These are phyloP conservation scores for Megaceryle maxima DNA, from an alignment of 2,113 vertebrate species.

Conservation along the genomic window DNA sequence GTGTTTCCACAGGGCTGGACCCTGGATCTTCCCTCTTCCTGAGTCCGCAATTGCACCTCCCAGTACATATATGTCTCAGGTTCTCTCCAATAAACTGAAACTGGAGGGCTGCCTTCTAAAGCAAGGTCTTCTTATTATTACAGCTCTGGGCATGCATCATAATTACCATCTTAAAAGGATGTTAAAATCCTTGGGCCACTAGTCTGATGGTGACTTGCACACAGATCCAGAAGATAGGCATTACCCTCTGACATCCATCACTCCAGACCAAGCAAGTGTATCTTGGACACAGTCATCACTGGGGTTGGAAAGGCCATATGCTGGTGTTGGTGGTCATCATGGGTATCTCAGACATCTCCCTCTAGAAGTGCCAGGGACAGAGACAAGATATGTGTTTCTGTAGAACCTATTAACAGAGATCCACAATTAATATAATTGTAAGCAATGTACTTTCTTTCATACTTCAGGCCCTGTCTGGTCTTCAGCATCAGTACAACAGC, in stretches of 20 bases:
- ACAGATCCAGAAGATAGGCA: not conserved
- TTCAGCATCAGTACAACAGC: not conserved
- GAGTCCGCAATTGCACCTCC: not conserved
- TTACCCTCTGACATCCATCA: not conserved
- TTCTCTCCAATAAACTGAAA: not conserved
- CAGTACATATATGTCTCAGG: not conserved
- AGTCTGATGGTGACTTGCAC: not conserved
- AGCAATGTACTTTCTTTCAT: not conserved
- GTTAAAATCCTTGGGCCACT: not conserved
- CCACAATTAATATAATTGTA: not conserved
- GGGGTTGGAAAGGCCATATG: not conserved
- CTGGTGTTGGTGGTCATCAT: not conserved
- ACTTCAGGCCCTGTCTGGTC: not conserved
- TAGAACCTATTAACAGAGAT: not conserved
- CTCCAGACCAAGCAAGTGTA: not conserved
- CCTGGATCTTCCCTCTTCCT: not conserved
- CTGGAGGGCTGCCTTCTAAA: not conserved
- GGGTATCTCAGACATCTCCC: not conserved
- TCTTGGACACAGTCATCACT: not conserved
- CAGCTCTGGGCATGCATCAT: not conserved
- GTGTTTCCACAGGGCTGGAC: not conserved
- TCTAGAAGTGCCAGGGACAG: not conserved
- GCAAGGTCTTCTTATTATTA: not conserved
- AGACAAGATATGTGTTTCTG: not conserved
- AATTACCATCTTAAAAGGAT: not conserved